phyloP scores from a whole-genome alignment of 2,113 vertebrate genomes.

The Caracal caracal region DNA sequence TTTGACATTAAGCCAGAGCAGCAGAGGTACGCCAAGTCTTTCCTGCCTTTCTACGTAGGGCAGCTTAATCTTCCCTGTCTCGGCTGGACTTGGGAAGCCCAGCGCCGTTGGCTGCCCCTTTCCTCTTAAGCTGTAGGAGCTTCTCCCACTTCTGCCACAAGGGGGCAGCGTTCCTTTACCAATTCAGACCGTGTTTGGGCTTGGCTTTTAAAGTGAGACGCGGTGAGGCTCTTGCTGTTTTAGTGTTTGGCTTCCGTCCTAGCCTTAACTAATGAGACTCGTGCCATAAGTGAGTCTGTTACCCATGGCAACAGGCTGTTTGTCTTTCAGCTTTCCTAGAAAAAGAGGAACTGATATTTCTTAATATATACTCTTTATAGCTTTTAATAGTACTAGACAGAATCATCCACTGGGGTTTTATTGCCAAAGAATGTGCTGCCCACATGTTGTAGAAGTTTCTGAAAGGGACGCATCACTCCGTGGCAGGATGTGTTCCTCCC shows the following conservation, averaged over 20 bases:
- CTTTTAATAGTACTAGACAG: slow-evolving; percentile 49
- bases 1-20: slow-evolving; percentile 91
- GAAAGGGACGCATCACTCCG: not conserved
- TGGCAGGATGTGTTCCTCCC: not conserved
- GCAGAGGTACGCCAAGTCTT: slow-evolving; percentile 85
- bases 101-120: accelerated
- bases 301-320: slow-evolving; percentile 8
- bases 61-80: too few species aligned
- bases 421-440: slow-evolving; percentile 10
- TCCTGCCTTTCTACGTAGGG: not conserved
- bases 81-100: too few species aligned
- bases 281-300: not conserved
- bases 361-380: not conserved
- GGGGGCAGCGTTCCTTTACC: slow-evolving; percentile 60
- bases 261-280: not conserved
- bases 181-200: not conserved
- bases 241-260: not conserved
- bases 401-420: not conserved
- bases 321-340: slow-evolving; percentile 20
- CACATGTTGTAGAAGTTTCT: not conserved
- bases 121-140: not conserved
- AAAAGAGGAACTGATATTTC: slow-evolving; percentile 51
- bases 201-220: not conserved
- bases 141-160: slow-evolving; percentile 9
- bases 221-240: not conserved